Evolutionary conservation across 2,113 vertebrate species (phyloP).

Genomic region (Gavia stellata): DNA sequence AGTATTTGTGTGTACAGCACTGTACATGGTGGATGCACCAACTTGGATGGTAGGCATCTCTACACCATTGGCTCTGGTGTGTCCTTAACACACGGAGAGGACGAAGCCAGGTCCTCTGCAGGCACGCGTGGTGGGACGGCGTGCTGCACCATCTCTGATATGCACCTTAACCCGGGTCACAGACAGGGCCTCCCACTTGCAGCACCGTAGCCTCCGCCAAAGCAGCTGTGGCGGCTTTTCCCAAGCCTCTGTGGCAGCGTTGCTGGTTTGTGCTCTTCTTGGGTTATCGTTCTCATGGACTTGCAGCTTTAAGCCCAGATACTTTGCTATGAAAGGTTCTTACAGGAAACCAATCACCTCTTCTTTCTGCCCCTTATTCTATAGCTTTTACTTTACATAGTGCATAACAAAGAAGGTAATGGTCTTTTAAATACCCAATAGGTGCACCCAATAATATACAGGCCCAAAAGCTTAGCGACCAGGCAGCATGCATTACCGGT

Average conservation of each 20-base stretch:
- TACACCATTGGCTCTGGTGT: neutral
- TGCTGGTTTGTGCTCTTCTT: neutral
- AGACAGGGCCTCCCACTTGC: neutral
- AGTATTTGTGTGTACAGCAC: neutral
- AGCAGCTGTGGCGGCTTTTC: neutral
- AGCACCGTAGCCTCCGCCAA: neutral
- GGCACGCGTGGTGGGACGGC: neutral
- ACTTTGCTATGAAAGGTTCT: neutral
- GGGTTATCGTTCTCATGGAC: neutral
- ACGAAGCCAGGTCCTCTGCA: neutral
- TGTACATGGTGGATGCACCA: too few species aligned
- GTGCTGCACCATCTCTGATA: neutral
- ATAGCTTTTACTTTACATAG: neutral
- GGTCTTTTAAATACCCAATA: neutral
- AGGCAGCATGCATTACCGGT: neutral
- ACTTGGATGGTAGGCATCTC: neutral
- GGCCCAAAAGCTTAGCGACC: neutral
- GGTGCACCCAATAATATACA: too few species aligned
- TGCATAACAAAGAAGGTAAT: neutral
- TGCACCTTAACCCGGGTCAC: too few species aligned
- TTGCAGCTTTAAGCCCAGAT: neutral
- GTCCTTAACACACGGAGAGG: neutral
- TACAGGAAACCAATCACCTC: neutral
- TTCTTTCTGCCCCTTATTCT: neutral
- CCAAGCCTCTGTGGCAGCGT: neutral